Percentiles rank a stretch among this genome's conserved stretches.
phyloP scores from a whole-genome alignment of 1,140 invertebrate genomes.

The Caenorhabditis elegans region WBcel235 BX284605.5:16086501-16087000 shows the following conservation, averaged over 20 bases:
- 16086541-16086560: no score
- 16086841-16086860: constrained; percentile 1
- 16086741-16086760: no score
- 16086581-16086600: background rate
- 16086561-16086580: no score
- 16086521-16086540: no score
- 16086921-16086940: background rate
- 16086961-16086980: background rate
- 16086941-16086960: background rate
- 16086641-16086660: background rate
- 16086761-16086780: background rate
- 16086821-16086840: background rate
- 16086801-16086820: background rate
- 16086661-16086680: background rate
- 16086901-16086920: background rate
- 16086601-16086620: background rate
- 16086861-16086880: background rate
- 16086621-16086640: background rate
- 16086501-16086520: no score
- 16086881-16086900: background rate
- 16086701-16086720: no score
- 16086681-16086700: no score
- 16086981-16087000: no score
- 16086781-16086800: background rate
- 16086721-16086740: no score